phyloP scores from a whole-genome alignment of 2,113 vertebrate species.

The Oceanodroma tethys region DNA sequence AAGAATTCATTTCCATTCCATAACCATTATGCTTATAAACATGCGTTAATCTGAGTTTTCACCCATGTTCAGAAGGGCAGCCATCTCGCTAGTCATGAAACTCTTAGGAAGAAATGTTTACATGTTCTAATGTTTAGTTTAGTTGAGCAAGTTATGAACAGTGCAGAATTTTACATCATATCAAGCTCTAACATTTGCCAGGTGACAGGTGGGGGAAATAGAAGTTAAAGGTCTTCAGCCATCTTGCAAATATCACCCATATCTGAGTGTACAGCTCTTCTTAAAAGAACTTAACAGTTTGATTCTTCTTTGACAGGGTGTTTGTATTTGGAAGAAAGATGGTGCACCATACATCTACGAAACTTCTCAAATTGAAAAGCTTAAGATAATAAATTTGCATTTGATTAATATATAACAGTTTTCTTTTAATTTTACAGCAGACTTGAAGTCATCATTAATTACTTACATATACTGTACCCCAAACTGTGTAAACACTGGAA shows the following conservation, averaged over 20 bases:
- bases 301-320: not conserved
- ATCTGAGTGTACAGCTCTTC: not conserved
- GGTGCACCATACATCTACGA: not conserved
- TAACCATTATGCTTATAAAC: not conserved
- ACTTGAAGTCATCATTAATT: slow-evolving; percentile 78
- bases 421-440: slow-evolving; percentile 75
- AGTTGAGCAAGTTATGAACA: not conserved
- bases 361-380: not conserved
- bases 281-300: not conserved
- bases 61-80: not conserved
- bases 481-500: slow-evolving; percentile 80
- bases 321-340: not conserved
- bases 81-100: not conserved
- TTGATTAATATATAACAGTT: not conserved
- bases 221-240: not conserved
- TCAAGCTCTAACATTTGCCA: not conserved
- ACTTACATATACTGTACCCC: slow-evolving; percentile 78
- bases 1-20: not conserved
- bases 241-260: not conserved
- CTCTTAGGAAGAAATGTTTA: not conserved
- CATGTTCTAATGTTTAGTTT: not conserved
- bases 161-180: not conserved
- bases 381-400: not conserved
- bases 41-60: not conserved
- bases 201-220: not conserved